Evolutionary conservation across 2,888 invertebrate species (phyloP), one percentile per base, ranked within the genome.

Genomic region (Ochropleura leucogaster): DNA sequence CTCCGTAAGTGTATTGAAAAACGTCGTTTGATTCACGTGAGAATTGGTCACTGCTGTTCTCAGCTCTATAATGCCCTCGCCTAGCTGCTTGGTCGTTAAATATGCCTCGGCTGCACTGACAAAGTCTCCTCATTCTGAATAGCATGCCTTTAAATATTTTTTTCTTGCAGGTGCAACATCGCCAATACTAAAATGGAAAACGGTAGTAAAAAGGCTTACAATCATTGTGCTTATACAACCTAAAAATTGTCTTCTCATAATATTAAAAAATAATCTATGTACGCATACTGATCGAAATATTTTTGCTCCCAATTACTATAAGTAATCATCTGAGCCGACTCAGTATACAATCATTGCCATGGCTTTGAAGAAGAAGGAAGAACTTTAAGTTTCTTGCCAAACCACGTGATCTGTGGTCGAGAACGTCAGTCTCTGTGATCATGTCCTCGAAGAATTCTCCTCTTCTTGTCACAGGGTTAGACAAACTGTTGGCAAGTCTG

Each of bases 91-190:
- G 30, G 3, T 30, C 30, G 30, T 30, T 30, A 30, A 30, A 30
- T 30, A 30, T 3, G 30, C 30, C 30, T 30, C 3, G 30, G 30
- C 30, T 30, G 30, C 30, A 30, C 30, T 30, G 30, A 30, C 30
- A 30, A 30, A 30, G 3, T 30, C 30, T 30, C 30, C 30, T 30
- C 30, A 30, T 57, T 69, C 4, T 40, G 40, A 30, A 20, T 51
- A 44, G 16, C 4, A 49, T 12, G 10, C 20, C 4, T 55, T 14
- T 18, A 47, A 74, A 47, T 64, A 1, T 4, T 69, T 53, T 68
- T 55, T 59, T 72, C 0, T 77, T 82, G 10, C 80, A 81, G 82
- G 55, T 66, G 6, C 47, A 64, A 51, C 12, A 51, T 80, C 64
- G 44, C 49, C 20, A 72, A 53, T 66, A 68, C 46, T 18, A 20